Percentiles rank a stretch among this genome's conserved stretches.
Evolutionary conservation across 1,140 invertebrate genomes (phyloP).

Genomic region (Trissolcus basalis): DNA sequence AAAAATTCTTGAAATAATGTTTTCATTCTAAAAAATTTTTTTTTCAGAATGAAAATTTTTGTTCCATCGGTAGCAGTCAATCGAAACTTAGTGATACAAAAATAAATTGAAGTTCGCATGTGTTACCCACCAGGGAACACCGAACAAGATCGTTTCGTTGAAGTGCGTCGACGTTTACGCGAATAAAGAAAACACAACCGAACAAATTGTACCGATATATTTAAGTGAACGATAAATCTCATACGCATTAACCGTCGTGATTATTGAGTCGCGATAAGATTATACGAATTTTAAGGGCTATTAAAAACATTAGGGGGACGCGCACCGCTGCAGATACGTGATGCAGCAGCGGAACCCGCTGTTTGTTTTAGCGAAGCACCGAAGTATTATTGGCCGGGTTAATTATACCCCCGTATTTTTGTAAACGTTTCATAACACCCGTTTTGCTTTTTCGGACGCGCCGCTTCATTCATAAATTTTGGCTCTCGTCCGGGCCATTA

Average conservation of each 20-base stretch:
- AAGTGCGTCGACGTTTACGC: conserved; percentile 3
- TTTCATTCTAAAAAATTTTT: no score
- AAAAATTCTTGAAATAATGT: no score
- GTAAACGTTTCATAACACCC: conserved; percentile 39
- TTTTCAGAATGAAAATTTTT: no score
- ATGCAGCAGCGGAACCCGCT: conserved; percentile 38
- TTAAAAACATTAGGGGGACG: conserved; percentile 39
- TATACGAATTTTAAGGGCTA: conserved; percentile 42
- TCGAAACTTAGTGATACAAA: no score
- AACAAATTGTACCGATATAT: conserved; percentile 21
- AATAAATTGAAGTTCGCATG: no score
- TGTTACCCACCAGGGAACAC: no score
- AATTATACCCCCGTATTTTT: conserved; percentile 51
- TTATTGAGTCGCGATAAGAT: conserved; percentile 40
- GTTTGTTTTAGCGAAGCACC: conserved; percentile 45
- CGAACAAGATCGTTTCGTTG: not conserved
- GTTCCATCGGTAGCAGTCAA: no score
- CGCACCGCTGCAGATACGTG: conserved; percentile 34
- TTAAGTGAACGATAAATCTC: conserved; percentile 39
- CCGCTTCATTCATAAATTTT: conserved; percentile 40
- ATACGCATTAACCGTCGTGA: conserved; percentile 15
- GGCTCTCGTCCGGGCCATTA: conserved; percentile 1
- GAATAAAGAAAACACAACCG: conserved; percentile 12
- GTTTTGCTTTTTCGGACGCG: conserved; percentile 12
- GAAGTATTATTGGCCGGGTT: conserved; percentile 47